Evolutionary conservation across 2,888 invertebrate genomes (phyloP).

Genomic region (Odiellus spinosus): DNA sequence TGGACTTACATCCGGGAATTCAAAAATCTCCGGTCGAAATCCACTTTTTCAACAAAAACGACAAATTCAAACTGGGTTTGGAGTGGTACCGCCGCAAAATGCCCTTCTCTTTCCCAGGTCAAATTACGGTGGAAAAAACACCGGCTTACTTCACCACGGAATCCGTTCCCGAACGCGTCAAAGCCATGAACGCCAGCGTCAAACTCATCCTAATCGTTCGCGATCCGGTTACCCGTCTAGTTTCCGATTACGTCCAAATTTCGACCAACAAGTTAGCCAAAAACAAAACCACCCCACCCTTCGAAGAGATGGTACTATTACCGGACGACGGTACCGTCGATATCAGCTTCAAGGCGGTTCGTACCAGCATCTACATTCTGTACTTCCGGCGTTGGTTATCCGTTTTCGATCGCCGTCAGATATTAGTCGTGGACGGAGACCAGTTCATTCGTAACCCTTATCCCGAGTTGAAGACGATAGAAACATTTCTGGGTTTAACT

Average conservation of each 20-base stretch:
- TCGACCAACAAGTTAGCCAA: conserved; percentile 39
- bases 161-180: conserved; percentile 82
- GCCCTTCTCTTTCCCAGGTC: conserved; percentile 79
- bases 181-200: conserved; percentile 82
- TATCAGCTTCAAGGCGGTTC: conserved; percentile 33
- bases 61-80: conserved; percentile 70
- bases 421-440: conserved; percentile 89
- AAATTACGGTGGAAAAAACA: conserved; percentile 92
- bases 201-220: conserved; percentile 82
- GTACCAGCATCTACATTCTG: conserved; percentile 70
- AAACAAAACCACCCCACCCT: conserved; percentile 8
- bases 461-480: conserved; percentile 67
- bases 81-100: conserved; percentile 92
- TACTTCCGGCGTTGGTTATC: conserved; percentile 83
- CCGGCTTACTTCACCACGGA: conserved; percentile 94
- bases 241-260: conserved; percentile 92
- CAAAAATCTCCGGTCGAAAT: conserved; percentile 87
- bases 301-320: conserved; percentile 12
- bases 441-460: conserved; percentile 76
- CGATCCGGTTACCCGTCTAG: conserved; percentile 85
- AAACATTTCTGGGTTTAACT: conserved; percentile 62
- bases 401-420: conserved; percentile 75
- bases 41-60: conserved; percentile 79
- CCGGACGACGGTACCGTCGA: conserved; percentile 28
- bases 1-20: conserved; percentile 40